Evolutionary conservation across 2,888 invertebrate genomes (phyloP).

Genomic region (Tridacna gigas): DNA sequence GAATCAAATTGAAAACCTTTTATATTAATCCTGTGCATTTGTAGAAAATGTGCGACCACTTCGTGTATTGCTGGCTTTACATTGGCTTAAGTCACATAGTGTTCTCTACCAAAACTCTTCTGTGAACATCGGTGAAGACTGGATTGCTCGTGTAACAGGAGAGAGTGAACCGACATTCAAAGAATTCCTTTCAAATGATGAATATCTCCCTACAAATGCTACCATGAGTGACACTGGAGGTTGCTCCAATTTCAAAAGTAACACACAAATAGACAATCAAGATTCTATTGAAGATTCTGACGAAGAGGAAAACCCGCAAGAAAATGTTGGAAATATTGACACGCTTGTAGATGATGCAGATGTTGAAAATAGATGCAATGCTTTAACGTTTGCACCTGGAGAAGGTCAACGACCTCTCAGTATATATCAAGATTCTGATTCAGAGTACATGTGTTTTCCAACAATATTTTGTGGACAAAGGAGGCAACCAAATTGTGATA

Average conservation of each 20-base stretch:
- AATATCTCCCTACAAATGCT: constrained; percentile 11
- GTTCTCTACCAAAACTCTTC: neutral
- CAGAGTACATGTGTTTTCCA: constrained; percentile 48
- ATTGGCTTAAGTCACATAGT: constrained; percentile 13
- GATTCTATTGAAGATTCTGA: neutral
- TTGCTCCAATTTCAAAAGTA: neutral
- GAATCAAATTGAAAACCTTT: constrained; percentile 54
- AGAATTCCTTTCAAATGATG: constrained; percentile 1
- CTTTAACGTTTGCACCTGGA: constrained; percentile 57
- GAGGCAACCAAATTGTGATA: constrained; percentile 10
- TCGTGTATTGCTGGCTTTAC: constrained; percentile 8
- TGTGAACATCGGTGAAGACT: constrained; percentile 11
- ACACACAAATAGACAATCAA: neutral
- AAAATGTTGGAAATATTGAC: constrained; percentile 52
- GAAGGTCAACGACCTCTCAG: constrained; percentile 51
- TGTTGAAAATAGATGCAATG: constrained; percentile 33
- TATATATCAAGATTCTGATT: constrained; percentile 17
- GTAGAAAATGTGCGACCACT: constrained; percentile 39
- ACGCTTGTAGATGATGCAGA: constrained; percentile 44
- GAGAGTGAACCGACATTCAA: neutral
- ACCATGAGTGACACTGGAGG: neutral
- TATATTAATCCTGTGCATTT: constrained; percentile 39
- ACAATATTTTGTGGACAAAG: constrained; percentile 10
- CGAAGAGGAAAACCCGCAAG: constrained; percentile 32
- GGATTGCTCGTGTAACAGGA: neutral